Conservation (phyloP, 2,113 vertebrate genomes). For the Hydropotes inermis region DNA sequence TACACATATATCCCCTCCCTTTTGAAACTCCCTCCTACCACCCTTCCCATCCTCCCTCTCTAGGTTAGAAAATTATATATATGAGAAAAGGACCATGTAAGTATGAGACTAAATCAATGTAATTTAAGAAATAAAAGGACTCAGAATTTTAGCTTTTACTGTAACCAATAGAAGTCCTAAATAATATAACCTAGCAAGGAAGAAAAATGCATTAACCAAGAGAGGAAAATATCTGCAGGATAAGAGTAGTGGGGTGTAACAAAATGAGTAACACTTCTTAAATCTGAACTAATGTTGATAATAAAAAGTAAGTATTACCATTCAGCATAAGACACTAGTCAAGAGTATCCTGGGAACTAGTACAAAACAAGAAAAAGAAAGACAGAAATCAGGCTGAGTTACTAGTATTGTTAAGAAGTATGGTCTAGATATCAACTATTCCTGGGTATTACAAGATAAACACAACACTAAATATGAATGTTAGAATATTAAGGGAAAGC, state of each 20-base stretch:
- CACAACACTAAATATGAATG: background rate
- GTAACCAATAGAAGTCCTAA: background rate
- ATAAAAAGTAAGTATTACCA: background rate
- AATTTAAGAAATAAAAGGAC: background rate
- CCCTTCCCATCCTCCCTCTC: background rate
- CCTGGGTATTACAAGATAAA: background rate
- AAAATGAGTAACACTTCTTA: background rate
- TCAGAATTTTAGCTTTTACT: background rate
- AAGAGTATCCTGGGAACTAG: background rate
- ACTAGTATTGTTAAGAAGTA: background rate
- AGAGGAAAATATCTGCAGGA: background rate
- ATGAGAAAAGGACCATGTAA: background rate
- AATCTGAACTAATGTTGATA: background rate
- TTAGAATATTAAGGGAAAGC: background rate
- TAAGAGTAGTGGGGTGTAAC: background rate
- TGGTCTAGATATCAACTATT: background rate
- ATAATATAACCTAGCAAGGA: background rate
- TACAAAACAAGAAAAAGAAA: background rate
- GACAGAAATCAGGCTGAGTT: background rate
- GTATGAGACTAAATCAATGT: background rate
- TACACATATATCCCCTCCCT: background rate
- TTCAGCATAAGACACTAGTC: background rate
- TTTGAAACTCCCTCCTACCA: background rate
- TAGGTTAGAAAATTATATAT: background rate
- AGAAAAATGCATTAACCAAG: background rate